Base-by-base conservation (phyloP, 1,140 invertebrate genomes). In the Phymastichus coffea region DNA sequence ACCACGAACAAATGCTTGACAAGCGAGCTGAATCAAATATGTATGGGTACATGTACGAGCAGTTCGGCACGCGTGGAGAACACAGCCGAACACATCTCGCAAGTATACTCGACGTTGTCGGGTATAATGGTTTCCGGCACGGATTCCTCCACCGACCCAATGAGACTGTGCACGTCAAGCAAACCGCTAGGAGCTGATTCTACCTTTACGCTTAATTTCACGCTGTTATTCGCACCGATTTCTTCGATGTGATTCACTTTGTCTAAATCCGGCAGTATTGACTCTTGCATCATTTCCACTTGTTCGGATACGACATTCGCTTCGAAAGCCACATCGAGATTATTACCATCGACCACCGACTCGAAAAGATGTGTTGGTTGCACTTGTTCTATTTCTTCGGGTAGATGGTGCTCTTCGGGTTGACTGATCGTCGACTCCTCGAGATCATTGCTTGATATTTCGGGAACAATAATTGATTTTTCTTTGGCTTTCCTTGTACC, bases 21-120 rank as follows among this genome's bases (percentile, higher is more conserved):
- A 12, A 33, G 28, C 23, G 47, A 66, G 58, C 56, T 61, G 61
- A 76, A 83, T 88, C 86, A 91, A 80, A 91, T 91, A 73, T 92
- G 89, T 69, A 91, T 86, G 15, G 88, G 87, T 57, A 92, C 89
- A 73, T 92, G 90, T 2, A 87, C 81, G 38, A 91, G 74, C 10
- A 92, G 77, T 59, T 90, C 87, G 35, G 86, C 85, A 37, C 88
- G 84, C 61, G 87, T 85, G 1, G 84, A 79, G 73, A 92, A 92
- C 46, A 87, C 83, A 57, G 85, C 83, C n/a, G 86, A 83, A 70
- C 90, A 92, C 87, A 92, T 91, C 71, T 91, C 88, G 70, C 90
- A 92, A 47, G 85, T 87, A 67, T 84, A 83, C 43, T 83, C 80
- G 1, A 84, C 65, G 2, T 78, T 71, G 63, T 81, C 83, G 3